Conservation (phyloP, 1,140 invertebrate genomes). For the Uloborus diversus region DNA sequence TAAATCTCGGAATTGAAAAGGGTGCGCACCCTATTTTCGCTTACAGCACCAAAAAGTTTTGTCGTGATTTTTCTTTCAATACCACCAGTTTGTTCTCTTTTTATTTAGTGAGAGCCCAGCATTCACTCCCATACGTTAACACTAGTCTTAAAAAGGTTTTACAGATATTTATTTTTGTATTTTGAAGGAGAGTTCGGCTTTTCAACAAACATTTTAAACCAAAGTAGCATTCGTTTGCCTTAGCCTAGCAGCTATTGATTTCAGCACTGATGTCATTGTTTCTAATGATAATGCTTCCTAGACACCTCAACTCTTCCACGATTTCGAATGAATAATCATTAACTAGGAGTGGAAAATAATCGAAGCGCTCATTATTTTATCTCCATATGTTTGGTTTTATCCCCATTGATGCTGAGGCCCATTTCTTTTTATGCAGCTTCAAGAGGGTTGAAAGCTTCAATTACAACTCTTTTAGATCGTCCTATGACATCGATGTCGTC, state of each 20-base stretch:
- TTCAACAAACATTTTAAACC: background rate
- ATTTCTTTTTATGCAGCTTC: too few species aligned
- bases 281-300: background rate
- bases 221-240: background rate
- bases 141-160: slow-evolving; percentile 10
- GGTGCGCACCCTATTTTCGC: background rate
- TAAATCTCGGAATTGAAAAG: background rate
- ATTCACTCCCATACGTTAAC: too few species aligned
- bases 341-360: background rate
- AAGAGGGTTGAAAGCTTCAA: too few species aligned
- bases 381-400: background rate
- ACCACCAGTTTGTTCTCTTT: slow-evolving; percentile 2
- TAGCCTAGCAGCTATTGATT: background rate
- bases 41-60: background rate
- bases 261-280: background rate
- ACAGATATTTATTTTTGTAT: slow-evolving; percentile 9
- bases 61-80: slow-evolving; percentile 11
- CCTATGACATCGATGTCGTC: too few species aligned
- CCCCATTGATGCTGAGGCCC: too few species aligned
- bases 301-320: background rate
- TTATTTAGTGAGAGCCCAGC: background rate
- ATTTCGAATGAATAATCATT: background rate
- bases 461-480: too few species aligned
- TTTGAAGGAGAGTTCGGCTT: background rate
- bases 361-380: background rate